Conservation (phyloP, 2,888 invertebrate genomes). For the Caenorhabditis panamensis region DNA sequence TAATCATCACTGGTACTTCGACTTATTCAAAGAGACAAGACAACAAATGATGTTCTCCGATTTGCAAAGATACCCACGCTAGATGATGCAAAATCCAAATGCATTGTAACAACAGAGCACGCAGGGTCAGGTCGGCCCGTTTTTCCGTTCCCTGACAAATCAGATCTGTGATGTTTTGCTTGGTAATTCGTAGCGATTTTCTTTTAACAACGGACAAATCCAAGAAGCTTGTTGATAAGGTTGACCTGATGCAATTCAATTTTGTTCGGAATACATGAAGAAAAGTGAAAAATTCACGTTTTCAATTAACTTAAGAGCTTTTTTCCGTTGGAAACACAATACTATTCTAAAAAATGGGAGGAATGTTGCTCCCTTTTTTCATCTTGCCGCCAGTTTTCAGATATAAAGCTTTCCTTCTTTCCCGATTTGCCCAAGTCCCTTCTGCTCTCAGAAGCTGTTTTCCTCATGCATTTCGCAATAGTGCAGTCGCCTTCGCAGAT, state of each 20-base stretch:
- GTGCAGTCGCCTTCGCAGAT: background rate
- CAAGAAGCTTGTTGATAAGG: too few species aligned
- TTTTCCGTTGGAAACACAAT: conserved; percentile 38
- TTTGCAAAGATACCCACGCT: background rate
- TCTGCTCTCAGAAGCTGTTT: conserved; percentile 20
- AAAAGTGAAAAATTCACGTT: conserved; percentile 7
- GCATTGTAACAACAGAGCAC: conserved; percentile 33
- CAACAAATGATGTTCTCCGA: conserved; percentile 20
- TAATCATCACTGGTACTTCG: background rate
- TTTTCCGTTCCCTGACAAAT: conserved; percentile 7
- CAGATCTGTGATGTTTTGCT: conserved; percentile 33
- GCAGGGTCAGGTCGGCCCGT: conserved; percentile 17
- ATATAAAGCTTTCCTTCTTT: background rate
- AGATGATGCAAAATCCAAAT: conserved; percentile 34
- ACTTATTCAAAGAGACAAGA: conserved; percentile 43
- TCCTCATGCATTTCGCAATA: conserved; percentile 45
- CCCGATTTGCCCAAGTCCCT: background rate
- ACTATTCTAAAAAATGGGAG: conserved; percentile 16
- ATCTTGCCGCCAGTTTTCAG: conserved; percentile 22
- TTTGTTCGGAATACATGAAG: background rate
- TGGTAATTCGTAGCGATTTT: too few species aligned
- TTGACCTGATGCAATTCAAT: background rate
- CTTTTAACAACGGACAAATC: too few species aligned
- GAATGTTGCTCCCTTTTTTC: conserved; percentile 19
- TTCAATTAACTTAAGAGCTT: conserved; percentile 40